These are phyloP conservation scores for Etheostoma spectabile DNA, from an alignment of 2,113 vertebrate genomes.

Conservation along the genomic window DNA sequence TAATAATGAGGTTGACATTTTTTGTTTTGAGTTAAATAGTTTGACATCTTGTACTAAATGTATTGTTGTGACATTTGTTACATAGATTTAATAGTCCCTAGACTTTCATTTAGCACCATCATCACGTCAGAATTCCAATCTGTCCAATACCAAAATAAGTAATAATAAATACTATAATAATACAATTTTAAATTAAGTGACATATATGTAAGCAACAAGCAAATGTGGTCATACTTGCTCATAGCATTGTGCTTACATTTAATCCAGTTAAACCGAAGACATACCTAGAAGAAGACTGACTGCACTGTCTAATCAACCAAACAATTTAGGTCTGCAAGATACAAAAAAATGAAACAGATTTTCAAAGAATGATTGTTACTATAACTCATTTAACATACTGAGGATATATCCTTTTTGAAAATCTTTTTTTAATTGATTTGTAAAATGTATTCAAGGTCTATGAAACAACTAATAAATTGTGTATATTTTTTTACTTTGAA, in stretches of 20 bases:
- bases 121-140: too few species aligned
- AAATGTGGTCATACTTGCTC: neutral
- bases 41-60: neutral
- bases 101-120: neutral
- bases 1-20: neutral
- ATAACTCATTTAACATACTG: neutral
- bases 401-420: neutral
- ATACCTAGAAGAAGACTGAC: neutral
- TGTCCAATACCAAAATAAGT: too few species aligned
- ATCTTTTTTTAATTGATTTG: neutral
- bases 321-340: neutral
- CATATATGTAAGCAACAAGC: too few species aligned
- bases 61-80: slow-evolving; percentile 3
- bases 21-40: slow-evolving; percentile 1
- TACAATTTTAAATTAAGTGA: neutral
- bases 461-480: neutral
- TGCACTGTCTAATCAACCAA: neutral
- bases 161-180: too few species aligned
- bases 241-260: neutral
- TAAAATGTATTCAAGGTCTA: neutral
- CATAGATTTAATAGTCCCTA: neutral
- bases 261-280: neutral
- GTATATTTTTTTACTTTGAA: neutral
- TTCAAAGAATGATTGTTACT: neutral
- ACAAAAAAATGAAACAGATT: neutral